Base-by-base conservation (phyloP, 2,888 invertebrate species). In the Spilarctia lutea region DNA sequence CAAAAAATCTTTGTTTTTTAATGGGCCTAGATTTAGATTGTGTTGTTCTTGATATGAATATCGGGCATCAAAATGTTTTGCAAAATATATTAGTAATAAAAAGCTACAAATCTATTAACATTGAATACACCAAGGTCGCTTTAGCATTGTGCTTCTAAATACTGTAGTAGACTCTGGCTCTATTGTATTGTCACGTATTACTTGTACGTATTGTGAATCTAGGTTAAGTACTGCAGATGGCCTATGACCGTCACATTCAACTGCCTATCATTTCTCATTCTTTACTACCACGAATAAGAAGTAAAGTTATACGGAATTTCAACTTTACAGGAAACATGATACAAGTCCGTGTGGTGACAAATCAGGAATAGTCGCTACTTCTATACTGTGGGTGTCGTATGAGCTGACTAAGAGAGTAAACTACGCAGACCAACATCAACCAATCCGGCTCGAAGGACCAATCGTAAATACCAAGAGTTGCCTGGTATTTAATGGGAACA, bases 51-150 rank as follows among this genome's bases (percentile, higher is more conserved):
- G 39, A 39, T 11, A 33, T n/a, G 13, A 42, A 42, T 42, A 66
- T 42, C 39, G 8, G 35, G 27, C 27, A 4, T 20, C 6, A 30
- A 48, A 48, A 68, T 45, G 16, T n/a, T 33, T 24, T 39, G 60
- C n/a, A 33, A 69, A 63, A 42, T 71, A 63, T 63, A 4, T 65
- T 4, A 18, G 39, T 33, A 27, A 70, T 16, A 24, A 52, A 33
- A 42, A 60, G 33, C 27, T 18, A 68, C 33, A 73, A 73, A 73
- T 27, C 56, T 24, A 30, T 67, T 35, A 18, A 27, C 56, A 56
- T 56, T 67, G 42, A 72, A 72, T 8, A 56, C 56, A 24, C 6
- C 68, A 73, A 68, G 73, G 73, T 73, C 48, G 63, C 10, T 68
- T 42, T 24, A 42, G 10, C 63, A 71, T 63, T 71, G 71, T 71